Evolutionary conservation across 1,140 invertebrate genomes (phyloP).

Genomic region (Odontomachus brunneus): DNA sequence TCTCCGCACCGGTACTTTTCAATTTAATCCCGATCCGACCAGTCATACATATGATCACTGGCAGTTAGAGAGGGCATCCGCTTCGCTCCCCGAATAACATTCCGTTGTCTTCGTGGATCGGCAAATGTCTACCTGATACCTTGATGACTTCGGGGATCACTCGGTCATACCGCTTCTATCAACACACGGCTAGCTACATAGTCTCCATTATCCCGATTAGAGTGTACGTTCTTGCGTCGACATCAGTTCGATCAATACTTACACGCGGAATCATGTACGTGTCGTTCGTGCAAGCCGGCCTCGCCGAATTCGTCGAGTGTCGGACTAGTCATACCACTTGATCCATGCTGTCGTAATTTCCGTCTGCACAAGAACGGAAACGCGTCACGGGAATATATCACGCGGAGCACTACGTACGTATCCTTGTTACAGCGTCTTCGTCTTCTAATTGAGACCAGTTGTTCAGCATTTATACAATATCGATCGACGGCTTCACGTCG

Average conservation of each 20-base stretch:
- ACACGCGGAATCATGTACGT: background rate
- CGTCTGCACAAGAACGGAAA: background rate
- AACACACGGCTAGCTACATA: background rate
- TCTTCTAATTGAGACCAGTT: constrained; percentile 25
- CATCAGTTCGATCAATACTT: constrained; percentile 3
- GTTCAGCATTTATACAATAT: constrained; percentile 40
- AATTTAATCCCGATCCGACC: background rate
- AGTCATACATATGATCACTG: background rate
- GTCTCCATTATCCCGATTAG: constrained; percentile 49
- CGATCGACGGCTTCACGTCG: constrained; percentile 52
- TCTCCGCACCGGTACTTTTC: constrained; percentile 34
- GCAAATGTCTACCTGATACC: background rate
- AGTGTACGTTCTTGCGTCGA: constrained; percentile 30
- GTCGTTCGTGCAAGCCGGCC: background rate
- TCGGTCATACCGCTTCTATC: background rate
- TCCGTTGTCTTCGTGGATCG: constrained; percentile 25
- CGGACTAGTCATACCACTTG: background rate
- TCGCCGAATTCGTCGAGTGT: background rate
- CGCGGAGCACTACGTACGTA: background rate
- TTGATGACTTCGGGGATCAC: background rate
- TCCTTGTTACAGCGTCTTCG: background rate
- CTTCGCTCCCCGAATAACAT: background rate
- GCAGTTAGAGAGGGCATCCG: background rate
- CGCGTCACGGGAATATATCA: background rate
- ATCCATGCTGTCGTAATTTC: background rate